Evolutionary conservation across 2,888 invertebrate species (phyloP), one percentile per base, ranked within the genome.

Genomic region (Dolichomitus sp.): DNA sequence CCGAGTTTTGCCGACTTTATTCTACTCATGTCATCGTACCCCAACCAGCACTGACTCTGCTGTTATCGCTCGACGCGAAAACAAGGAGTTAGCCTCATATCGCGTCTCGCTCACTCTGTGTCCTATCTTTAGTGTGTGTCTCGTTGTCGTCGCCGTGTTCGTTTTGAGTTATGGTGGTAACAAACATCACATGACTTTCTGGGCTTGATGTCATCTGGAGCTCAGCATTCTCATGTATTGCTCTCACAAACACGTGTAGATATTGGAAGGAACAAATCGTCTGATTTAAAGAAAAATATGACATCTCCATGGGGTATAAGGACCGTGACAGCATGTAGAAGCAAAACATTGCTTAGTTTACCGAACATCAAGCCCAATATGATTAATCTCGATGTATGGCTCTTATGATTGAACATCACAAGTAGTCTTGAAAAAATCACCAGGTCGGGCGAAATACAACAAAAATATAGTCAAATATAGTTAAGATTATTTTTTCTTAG

Each of bases 151-250:
- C 57, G 27, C 23, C 37, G 52, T 42, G 2, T 42, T 57, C 30
- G 57, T 70, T 78, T 78, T 80, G 74, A 81, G 84, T 87, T 88
- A 86, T 73, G 88, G 61, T 76, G 54, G 52, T 69, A 85, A 87
- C 84, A 86, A 85, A 85, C 87, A 88, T 89, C 88, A 85, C 85
- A 81, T 83, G 88, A 89, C 88, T 89, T 88, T 45, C 27, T 27
- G 17, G 27, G 42, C 30, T 57, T 40, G 27, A 57, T 70, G 59
- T 33, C 17, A 14, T 30, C 57, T 14, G 14, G 12, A 27, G 23
- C 5, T 19, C 48, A n/a, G n/a, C 23, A 52, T 19, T 57, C 57
- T 57, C 27, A 57, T 57, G 23, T 2, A 12, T 14, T 1, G 27
- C 57, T 30, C 30, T 57, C 19, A 7, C 19, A 19, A 50, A 30